Evolutionary conservation across 2,113 vertebrate species (phyloP), one percentile per base, ranked within the genome.

Genomic region (Egretta garzetta): DNA sequence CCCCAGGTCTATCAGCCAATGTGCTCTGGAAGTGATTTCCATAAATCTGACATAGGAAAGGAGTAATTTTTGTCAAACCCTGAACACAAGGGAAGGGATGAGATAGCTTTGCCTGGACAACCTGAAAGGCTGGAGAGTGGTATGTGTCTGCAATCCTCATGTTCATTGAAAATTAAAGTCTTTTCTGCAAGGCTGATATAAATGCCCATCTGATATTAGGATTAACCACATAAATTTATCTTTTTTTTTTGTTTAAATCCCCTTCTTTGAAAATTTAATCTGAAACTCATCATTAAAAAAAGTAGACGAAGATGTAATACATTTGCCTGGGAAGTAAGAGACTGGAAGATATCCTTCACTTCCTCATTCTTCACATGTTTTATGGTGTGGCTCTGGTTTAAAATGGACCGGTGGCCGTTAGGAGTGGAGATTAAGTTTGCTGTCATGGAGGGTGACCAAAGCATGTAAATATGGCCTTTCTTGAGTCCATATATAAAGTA

Each of bases 1-100:
- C 4, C 8, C 6, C 10, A 47, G 10, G 2, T 52, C 0, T 76
- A 35, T 84, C 73, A 66, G 43, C 2, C 1, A 4, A 9, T 64
- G 11, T 73, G 15, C 23, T 84, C 22, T 50, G 8, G 9, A 86
- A 67, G 14, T 28, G 12, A 3, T 8, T 83, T 67, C 30, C 49
- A 33, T 63, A 63, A 75, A 33, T 30, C 24, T 75, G 10, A 62
- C 1, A 0, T 24, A 37, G 19, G 28, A 80, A 83, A 80, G 8
- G 7, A 83, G 14, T 35, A 41, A 53, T 67, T 81, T 77, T 86
- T 81, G 13, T 10, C 47, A 55, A 67, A 27, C 3, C 3, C 22
- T 43, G 43, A 88, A 73, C 7, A 39, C 2, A 47, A 87, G 4
- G 18, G 33, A 62, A 93, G 23, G 26, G 12, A 70, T 76, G 26